Percentiles rank a stretch among this genome's conserved stretches.
Evolutionary conservation across 1,140 invertebrate species (phyloP).

Genomic region (Halotydeus destructor): DNA sequence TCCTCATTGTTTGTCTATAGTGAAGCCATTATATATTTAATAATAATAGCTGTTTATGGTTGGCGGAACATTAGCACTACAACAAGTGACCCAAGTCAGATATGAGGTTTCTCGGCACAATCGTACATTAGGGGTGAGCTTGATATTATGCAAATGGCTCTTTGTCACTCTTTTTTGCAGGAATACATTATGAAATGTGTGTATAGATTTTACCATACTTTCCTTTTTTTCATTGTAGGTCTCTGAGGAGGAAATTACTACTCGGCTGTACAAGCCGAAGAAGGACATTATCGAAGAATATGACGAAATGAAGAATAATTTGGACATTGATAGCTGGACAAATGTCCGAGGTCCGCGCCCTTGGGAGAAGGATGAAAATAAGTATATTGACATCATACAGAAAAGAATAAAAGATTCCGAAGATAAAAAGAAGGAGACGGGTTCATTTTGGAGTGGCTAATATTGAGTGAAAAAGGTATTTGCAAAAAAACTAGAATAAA

Average conservation of each 20-base stretch:
- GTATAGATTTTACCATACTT: background rate
- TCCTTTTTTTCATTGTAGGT: background rate
- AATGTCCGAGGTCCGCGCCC: slow-evolving; percentile 12
- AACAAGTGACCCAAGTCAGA: slow-evolving; percentile 6
- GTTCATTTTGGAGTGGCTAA: too few species aligned
- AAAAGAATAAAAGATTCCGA: too few species aligned
- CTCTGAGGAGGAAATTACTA: background rate
- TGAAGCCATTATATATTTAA: slow-evolving; percentile 1
- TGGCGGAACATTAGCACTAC: slow-evolving; percentile 9
- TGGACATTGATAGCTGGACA: slow-evolving; percentile 11
- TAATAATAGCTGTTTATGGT: slow-evolving; percentile 6
- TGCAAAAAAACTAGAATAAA: too few species aligned
- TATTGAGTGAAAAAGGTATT: too few species aligned
- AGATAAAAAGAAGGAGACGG: too few species aligned
- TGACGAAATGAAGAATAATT: background rate
- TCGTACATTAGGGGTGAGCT: slow-evolving; percentile 4
- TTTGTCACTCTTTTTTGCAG: background rate
- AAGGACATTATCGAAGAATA: slow-evolving; percentile 1
- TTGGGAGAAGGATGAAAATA: slow-evolving; percentile 9
- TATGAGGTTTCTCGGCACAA: slow-evolving; percentile 8
- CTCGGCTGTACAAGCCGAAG: background rate
- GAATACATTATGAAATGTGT: background rate
- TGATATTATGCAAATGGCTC: background rate
- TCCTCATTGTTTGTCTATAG: background rate
- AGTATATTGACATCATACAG: slow-evolving; percentile 10